Evolutionary conservation across 1,140 invertebrate genomes (phyloP).

Genomic region (Saccostrea cuccullata): DNA sequence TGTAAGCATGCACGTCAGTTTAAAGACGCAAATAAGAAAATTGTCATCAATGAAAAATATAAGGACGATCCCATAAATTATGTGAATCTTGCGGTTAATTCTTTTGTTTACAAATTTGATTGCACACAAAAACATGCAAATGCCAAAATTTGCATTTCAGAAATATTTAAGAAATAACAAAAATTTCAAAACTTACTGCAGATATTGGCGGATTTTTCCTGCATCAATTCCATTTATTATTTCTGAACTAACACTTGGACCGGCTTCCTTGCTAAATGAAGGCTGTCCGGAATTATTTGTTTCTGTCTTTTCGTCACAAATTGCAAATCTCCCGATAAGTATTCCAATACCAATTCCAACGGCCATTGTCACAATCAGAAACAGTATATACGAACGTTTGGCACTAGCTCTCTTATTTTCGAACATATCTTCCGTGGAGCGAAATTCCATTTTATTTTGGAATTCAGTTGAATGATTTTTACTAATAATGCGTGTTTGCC

Average conservation of each 20-base stretch:
- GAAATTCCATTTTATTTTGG: background rate
- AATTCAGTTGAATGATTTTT: no score
- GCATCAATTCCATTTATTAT: slow-evolving; percentile 43
- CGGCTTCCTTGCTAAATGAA: slow-evolving; percentile 39
- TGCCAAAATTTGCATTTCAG: background rate
- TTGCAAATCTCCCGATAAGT: slow-evolving; percentile 43
- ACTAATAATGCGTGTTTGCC: background rate
- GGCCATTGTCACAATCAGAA: background rate
- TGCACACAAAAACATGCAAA: background rate
- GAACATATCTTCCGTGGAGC: background rate
- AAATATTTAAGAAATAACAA: background rate
- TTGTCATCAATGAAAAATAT: no score
- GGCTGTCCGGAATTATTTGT: slow-evolving; percentile 19
- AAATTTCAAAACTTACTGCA: slow-evolving; percentile 30
- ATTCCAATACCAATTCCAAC: slow-evolving; percentile 37
- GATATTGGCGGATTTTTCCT: slow-evolving; percentile 50
- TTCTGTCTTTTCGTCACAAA: slow-evolving; percentile 4
- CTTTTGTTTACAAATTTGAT: background rate
- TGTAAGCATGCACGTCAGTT: no score
- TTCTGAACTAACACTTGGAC: slow-evolving; percentile 35
- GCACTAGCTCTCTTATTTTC: background rate
- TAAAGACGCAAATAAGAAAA: no score
- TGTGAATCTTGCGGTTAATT: no score
- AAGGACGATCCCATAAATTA: background rate
- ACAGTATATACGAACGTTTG: background rate